These are phyloP conservation scores for Aphyosemion australe DNA, from an alignment of 2,113 vertebrate species.

Conservation along the genomic window DNA sequence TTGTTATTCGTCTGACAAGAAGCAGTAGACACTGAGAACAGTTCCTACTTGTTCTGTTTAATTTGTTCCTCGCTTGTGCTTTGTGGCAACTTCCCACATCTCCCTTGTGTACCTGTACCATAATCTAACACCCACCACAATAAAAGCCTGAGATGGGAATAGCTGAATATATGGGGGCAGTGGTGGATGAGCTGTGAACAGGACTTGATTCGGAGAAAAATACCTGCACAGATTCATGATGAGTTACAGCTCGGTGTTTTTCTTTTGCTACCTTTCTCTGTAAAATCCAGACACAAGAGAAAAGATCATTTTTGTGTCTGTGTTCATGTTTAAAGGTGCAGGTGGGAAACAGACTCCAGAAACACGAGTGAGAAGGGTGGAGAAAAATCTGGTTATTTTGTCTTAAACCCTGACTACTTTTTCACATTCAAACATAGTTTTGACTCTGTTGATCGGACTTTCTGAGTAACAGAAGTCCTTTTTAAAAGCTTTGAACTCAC, in stretches of 20 bases:
- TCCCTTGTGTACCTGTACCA: constrained; percentile 28
- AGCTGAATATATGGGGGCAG: constrained; percentile 19
- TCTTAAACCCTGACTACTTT: neutral
- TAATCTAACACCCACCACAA: constrained; percentile 40
- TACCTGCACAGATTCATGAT: constrained; percentile 28
- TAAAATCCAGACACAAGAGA: neutral
- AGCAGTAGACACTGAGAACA: constrained; percentile 3
- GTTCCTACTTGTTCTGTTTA: constrained; percentile 19
- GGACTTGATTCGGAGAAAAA: constrained; percentile 33
- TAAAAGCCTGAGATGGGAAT: constrained; percentile 39
- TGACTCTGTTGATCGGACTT: neutral
- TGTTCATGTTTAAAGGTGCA: neutral
- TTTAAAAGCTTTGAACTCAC: neutral
- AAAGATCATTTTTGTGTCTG: neutral
- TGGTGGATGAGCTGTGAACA: constrained; percentile 20
- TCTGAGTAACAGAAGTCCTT: neutral
- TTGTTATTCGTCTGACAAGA: constrained; percentile 11
- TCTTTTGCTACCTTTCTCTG: constrained; percentile 7
- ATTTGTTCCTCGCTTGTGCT: constrained; percentile 42
- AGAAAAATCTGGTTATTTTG: neutral
- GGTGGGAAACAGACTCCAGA: neutral
- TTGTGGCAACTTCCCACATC: constrained; percentile 36
- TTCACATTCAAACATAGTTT: neutral
- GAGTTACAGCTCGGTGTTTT: constrained; percentile 10
- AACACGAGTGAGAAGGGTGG: neutral